Evolutionary conservation across 2,797 vertebrate species (phyloP).

Genomic region (Coregonus suidteri): DNA sequence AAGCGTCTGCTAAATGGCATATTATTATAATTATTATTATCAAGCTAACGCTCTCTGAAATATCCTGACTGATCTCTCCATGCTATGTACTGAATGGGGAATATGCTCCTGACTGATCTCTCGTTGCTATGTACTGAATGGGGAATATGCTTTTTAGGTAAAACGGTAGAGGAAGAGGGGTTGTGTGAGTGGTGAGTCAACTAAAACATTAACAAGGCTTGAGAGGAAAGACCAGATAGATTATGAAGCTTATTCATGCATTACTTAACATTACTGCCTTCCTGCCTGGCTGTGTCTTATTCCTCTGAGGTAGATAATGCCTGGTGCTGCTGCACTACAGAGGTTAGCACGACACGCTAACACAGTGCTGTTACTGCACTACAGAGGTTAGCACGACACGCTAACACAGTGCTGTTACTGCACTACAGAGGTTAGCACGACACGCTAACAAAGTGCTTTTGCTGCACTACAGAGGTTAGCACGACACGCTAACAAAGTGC

Average conservation of each 20-base stretch:
- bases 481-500: no score
- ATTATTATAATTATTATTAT: no score
- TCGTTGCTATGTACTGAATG: background rate
- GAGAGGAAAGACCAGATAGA: background rate
- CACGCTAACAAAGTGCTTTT: background rate
- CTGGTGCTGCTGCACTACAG: background rate
- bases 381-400: no score
- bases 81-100: background rate
- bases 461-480: no score
- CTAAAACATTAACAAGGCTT: conserved; percentile 13
- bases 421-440: no score
- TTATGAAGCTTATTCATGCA: conserved; percentile 7
- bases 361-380: background rate
- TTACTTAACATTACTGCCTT: conserved; percentile 1
- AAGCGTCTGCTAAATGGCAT: no score
- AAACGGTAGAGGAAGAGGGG: background rate
- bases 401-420: no score
- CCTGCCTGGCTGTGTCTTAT: background rate
- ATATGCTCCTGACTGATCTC: background rate
- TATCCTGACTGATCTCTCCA: background rate
- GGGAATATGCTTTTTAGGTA: background rate
- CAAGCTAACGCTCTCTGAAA: conserved; percentile 15
- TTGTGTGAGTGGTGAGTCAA: background rate
- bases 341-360: background rate
- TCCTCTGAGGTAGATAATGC: background rate